These are phyloP conservation scores for Avahi laniger DNA, from an alignment of 2,797 vertebrate genomes.

Conservation along the genomic window DNA sequence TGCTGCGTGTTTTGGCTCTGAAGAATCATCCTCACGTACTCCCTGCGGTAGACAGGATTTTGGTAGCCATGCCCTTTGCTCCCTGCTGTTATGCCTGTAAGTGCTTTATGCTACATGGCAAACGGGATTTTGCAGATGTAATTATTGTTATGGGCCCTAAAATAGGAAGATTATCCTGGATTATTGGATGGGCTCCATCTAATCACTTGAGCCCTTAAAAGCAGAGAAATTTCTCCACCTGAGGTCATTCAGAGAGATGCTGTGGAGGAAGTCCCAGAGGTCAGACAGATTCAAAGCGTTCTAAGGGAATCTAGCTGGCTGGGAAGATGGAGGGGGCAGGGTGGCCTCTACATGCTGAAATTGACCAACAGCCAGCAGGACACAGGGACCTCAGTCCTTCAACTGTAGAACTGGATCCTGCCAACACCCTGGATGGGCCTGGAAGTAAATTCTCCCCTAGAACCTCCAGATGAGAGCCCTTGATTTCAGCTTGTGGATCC, in stretches of 20 bases:
- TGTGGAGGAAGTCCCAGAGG: background rate
- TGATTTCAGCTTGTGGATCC: background rate
- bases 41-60: background rate
- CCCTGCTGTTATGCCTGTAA: background rate
- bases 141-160: background rate
- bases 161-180: constrained; percentile 10
- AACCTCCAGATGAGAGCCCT: background rate
- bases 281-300: background rate
- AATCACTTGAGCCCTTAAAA: constrained; percentile 35
- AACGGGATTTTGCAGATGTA: background rate
- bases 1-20: too few species aligned
- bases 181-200: background rate
- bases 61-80: background rate
- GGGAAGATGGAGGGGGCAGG: background rate
- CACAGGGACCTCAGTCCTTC: background rate
- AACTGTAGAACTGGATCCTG: background rate
- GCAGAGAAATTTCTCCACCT: constrained; percentile 22
- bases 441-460: background rate
- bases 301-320: background rate
- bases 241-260: background rate
- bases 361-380: background rate
- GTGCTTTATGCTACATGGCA: background rate
- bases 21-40: background rate
- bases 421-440: background rate
- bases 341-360: background rate